Evolutionary conservation across 1,140 invertebrate genomes (phyloP).

Genomic region (Achatina immaculata): DNA sequence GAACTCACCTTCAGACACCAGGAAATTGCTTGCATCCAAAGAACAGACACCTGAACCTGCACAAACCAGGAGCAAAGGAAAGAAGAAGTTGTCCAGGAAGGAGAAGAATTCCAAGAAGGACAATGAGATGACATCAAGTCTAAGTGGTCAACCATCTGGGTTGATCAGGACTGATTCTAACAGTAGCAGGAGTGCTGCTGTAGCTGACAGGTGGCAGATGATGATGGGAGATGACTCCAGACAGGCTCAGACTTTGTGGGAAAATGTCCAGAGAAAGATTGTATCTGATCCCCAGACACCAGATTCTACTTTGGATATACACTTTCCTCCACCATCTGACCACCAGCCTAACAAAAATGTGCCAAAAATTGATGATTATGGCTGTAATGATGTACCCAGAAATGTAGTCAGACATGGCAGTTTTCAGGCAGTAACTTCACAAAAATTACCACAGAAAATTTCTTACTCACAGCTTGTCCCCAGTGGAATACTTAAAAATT

Average conservation of each 20-base stretch:
- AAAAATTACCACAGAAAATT: neutral
- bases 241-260: conserved; percentile 32
- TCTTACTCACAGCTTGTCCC: neutral
- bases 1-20: neutral
- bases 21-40: neutral
- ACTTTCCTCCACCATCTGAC: neutral
- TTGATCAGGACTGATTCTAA: conserved; percentile 27
- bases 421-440: neutral
- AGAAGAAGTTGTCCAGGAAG: conserved; percentile 37
- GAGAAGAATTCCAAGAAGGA: conserved; percentile 31
- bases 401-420: neutral
- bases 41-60: neutral
- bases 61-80: neutral
- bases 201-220: conserved; percentile 24
- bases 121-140: neutral
- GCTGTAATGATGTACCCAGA: neutral
- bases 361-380: no score
- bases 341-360: neutral
- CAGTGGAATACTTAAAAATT: conserved; percentile 25
- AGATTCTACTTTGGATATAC: conserved; percentile 9
- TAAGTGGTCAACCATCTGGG: neutral
- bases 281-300: conserved; percentile 33
- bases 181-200: neutral
- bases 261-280: conserved; percentile 36
- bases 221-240: conserved; percentile 21